These are phyloP conservation scores for Porites lutea DNA, from an alignment of 64 coral and sea anemone species.

Conservation along the genomic window DNA sequence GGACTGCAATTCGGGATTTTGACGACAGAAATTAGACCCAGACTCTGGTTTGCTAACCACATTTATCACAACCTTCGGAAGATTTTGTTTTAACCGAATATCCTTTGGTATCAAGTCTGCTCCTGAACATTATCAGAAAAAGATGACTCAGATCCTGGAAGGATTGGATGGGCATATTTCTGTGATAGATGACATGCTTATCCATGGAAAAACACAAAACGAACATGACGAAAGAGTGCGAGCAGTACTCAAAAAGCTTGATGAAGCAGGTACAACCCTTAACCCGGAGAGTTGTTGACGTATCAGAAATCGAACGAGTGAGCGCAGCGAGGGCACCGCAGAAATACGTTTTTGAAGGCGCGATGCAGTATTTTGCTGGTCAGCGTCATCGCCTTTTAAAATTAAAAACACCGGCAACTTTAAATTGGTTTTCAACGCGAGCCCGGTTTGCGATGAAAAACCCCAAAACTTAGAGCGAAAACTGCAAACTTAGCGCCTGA, in stretches of 20 bases:
- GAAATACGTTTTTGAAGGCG: too few species aligned
- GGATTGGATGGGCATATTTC: background rate
- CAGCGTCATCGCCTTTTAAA: too few species aligned
- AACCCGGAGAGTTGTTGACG: background rate
- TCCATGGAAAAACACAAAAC: constrained; percentile 8
- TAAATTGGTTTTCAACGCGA: too few species aligned
- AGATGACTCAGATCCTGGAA: background rate
- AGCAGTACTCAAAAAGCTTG: background rate
- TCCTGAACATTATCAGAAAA: constrained; percentile 1
- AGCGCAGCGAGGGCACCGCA: too few species aligned
- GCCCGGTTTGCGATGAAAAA: too few species aligned
- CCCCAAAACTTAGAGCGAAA: too few species aligned
- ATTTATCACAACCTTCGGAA: constrained; percentile 3
- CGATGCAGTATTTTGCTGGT: too few species aligned
- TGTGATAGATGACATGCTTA: background rate
- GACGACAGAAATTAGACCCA: background rate
- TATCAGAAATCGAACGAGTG: too few species aligned
- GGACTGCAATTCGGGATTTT: background rate
- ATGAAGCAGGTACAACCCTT: background rate
- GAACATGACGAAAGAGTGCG: background rate
- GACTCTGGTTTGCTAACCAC: background rate
- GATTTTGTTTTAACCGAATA: constrained; percentile 11
- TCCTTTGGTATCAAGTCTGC: constrained; percentile 4
- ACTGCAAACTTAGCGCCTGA: too few species aligned
- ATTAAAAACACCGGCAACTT: too few species aligned